Conservation (phyloP, 2,113 vertebrate genomes). For the Condylura cristata region DNA sequence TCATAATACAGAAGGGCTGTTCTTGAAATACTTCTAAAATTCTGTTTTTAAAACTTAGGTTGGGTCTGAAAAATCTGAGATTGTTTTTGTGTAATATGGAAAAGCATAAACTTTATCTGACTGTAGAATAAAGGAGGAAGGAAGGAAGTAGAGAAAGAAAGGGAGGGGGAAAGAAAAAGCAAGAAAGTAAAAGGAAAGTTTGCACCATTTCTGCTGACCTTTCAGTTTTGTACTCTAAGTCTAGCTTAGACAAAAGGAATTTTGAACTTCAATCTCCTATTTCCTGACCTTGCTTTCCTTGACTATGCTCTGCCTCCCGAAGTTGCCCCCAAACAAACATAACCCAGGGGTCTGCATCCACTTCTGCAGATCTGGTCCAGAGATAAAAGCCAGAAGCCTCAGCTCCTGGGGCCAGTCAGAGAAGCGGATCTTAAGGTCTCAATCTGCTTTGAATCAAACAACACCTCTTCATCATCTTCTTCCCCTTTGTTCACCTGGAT, state of each 20-base stretch:
- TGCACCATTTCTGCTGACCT: conserved; percentile 18
- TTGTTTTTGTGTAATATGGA: conserved; percentile 13
- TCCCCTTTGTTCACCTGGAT: background rate
- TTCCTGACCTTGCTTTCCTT: background rate
- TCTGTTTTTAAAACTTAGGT: background rate
- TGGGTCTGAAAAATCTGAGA: background rate
- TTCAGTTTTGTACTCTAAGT: conserved; percentile 48
- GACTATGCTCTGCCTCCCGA: background rate
- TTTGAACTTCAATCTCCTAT: background rate
- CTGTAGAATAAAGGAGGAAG: background rate
- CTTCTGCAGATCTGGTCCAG: background rate
- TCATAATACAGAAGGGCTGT: conserved; percentile 7
- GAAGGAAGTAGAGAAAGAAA: background rate
- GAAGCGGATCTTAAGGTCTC: background rate
- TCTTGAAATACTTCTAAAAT: conserved; percentile 47
- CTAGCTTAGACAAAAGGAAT: background rate
- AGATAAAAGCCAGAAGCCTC: background rate
- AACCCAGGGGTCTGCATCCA: background rate
- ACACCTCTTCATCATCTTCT: background rate
- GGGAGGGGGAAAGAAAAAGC: background rate
- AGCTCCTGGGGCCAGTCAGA: background rate
- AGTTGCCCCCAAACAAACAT: background rate
- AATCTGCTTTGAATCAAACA: conserved; percentile 8
- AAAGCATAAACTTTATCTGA: conserved; percentile 44
- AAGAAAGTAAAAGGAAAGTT: background rate